phyloP scores from a whole-genome alignment of 2,113 vertebrate species.

The Takifugu flavidus region DNA sequence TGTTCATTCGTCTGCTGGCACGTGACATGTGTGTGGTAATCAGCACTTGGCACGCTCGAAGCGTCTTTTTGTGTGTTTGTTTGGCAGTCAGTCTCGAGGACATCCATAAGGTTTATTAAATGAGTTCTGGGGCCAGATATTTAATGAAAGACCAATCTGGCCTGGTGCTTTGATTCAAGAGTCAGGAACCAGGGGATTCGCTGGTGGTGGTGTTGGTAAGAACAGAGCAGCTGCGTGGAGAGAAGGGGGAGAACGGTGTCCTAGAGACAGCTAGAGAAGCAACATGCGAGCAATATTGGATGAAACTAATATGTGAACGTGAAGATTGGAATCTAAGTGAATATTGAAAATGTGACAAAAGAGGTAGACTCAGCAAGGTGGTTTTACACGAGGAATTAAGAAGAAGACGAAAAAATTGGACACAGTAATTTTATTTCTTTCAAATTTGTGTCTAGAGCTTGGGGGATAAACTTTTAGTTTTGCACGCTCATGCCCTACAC shows the following conservation, averaged over 20 bases:
- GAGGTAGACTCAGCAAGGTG: constrained; percentile 29
- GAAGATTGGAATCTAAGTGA: constrained; percentile 47
- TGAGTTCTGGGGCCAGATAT: constrained; percentile 46
- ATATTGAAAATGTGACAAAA: constrained; percentile 45
- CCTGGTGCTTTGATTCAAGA: constrained; percentile 41
- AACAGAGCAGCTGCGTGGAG: constrained; percentile 13
- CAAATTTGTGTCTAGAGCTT: constrained; percentile 44
- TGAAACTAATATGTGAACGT: constrained; percentile 37
- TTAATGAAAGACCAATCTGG: constrained; percentile 62
- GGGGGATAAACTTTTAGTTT: constrained; percentile 28
- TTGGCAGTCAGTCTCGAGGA: constrained; percentile 41
- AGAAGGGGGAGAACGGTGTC: background rate
- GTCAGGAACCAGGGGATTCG: background rate
- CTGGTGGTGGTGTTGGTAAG: background rate
- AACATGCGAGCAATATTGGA: constrained; percentile 33
- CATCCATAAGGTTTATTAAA: constrained; percentile 54
- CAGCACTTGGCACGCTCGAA: constrained; percentile 35
- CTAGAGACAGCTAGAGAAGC: constrained; percentile 1
- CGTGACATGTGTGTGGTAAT: constrained; percentile 54
- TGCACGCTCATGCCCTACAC: constrained; percentile 16
- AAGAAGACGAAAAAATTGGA: constrained; percentile 20
- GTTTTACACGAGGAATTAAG: constrained; percentile 9
- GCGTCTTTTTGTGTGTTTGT: constrained; percentile 18
- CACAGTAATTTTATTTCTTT: constrained; percentile 45
- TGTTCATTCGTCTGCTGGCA: constrained; percentile 39